These are phyloP conservation scores for Pterobdella sp. DNA, from an alignment of 2,888 invertebrate genomes.

Conservation along the genomic window DNA sequence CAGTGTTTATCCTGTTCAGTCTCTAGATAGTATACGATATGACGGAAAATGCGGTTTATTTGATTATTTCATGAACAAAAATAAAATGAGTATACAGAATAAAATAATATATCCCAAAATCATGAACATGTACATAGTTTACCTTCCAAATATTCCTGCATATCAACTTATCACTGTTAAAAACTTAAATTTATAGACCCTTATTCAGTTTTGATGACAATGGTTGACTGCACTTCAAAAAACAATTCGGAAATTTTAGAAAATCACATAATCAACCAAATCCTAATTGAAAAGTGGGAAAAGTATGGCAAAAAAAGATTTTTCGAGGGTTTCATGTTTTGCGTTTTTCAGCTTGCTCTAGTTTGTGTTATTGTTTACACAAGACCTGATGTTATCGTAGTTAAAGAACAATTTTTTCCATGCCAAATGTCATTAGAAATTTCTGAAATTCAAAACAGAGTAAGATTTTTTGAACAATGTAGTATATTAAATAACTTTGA, in stretches of 20 bases:
- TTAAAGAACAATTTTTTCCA: not conserved
- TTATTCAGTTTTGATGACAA: slow-evolving; percentile 95
- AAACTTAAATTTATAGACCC: slow-evolving; percentile 68
- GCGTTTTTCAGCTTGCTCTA: slow-evolving; percentile 75
- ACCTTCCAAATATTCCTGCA: too few relatives aligned
- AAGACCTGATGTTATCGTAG: slow-evolving; percentile 57
- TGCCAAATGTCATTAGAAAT: not conserved
- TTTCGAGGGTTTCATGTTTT: slow-evolving; percentile 76
- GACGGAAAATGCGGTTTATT: slow-evolving; percentile 84
- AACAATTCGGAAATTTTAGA: slow-evolving; percentile 98
- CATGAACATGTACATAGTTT: too few relatives aligned
- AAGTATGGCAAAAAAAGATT: slow-evolving; percentile 94
- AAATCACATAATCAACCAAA: slow-evolving; percentile 90
- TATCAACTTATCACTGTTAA: too few relatives aligned
- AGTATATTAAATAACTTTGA: not conserved
- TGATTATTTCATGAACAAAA: not conserved
- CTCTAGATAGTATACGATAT: slow-evolving; percentile 85
- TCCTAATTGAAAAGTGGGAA: slow-evolving; percentile 98
- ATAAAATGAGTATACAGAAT: not conserved
- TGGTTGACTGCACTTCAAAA: slow-evolving; percentile 90
- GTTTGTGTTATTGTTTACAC: slow-evolving; percentile 84
- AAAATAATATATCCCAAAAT: too few relatives aligned
- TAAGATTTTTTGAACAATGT: not conserved
- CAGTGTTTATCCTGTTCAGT: slow-evolving; percentile 91
- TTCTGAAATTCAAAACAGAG: not conserved